phyloP scores from a whole-genome alignment of 1,140 invertebrate species.

The Eulimnadia texana region DNA sequence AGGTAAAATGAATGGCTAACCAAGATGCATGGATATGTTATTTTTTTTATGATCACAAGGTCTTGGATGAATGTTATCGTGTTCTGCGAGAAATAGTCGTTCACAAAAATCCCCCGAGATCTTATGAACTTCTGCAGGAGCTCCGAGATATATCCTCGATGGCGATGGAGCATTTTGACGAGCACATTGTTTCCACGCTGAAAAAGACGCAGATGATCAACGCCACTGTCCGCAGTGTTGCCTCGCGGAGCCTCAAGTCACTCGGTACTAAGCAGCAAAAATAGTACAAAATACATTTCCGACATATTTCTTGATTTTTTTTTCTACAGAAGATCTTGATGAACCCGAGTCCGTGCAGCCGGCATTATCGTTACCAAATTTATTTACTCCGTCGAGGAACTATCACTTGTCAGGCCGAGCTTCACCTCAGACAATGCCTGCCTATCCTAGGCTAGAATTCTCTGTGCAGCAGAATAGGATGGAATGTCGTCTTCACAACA shows the following conservation, averaged over 20 bases:
- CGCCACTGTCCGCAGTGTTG: not conserved
- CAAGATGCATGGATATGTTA: not conserved
- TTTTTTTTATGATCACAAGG: conserved; percentile 35
- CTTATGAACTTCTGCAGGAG: conserved; percentile 68
- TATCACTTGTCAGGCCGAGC: not conserved
- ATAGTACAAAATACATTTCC: no score
- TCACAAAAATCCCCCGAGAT: conserved; percentile 49
- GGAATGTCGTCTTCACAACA: not conserved
- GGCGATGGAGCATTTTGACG: conserved; percentile 94
- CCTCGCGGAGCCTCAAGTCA: not conserved
- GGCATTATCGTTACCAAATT: not conserved
- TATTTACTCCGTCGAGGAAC: not conserved
- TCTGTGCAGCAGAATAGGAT: not conserved
- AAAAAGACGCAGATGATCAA: conserved; percentile 3
- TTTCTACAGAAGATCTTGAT: not conserved
- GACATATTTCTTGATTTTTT: no score
- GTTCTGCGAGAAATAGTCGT: conserved; percentile 52
- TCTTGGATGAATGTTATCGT: conserved; percentile 71
- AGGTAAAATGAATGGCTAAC: conserved; percentile 36
- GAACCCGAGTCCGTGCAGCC: not conserved
- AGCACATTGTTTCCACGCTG: conserved; percentile 47
- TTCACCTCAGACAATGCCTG: not conserved
- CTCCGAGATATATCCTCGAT: conserved; percentile 82
- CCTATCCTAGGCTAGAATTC: not conserved
- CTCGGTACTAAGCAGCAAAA: no score